Conservation (phyloP, 1,140 invertebrate genomes). For the Calliopsis andreniformis region DNA sequence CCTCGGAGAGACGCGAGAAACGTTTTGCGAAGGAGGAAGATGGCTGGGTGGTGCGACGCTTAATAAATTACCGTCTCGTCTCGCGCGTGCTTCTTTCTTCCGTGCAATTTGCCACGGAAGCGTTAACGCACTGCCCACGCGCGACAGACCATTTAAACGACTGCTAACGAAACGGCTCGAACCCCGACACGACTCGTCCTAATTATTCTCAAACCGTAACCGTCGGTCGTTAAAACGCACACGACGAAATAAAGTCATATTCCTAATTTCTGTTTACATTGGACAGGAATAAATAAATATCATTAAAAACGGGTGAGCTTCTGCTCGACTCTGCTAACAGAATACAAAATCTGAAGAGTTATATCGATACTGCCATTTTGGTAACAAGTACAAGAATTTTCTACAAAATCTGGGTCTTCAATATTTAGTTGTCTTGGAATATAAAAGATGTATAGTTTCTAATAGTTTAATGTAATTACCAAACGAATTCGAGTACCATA, state of each 20-base stretch:
- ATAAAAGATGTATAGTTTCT: too few relatives aligned
- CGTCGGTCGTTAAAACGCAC: neutral
- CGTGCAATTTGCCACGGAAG: slow-evolving; percentile 49
- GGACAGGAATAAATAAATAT: too few relatives aligned
- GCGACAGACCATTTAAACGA: slow-evolving; percentile 38
- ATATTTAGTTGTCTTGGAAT: too few relatives aligned
- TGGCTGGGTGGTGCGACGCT: neutral
- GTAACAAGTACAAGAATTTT: too few relatives aligned
- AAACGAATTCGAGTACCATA: too few relatives aligned
- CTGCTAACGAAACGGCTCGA: slow-evolving; percentile 31
- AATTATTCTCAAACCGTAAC: slow-evolving; percentile 28
- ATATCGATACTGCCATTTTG: too few relatives aligned
- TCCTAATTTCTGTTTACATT: too few relatives aligned
- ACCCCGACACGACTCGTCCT: slow-evolving; percentile 17
- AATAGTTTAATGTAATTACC: too few relatives aligned
- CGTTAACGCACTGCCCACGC: slow-evolving; percentile 44
- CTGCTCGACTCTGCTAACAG: too few relatives aligned
- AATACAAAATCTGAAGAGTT: too few relatives aligned
- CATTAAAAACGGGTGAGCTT: too few relatives aligned
- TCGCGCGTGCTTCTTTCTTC: neutral
- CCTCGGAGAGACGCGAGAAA: neutral
- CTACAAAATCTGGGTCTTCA: too few relatives aligned
- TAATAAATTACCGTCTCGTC: slow-evolving; percentile 28
- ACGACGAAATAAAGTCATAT: neutral
- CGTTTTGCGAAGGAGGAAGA: neutral